Evolutionary conservation across 2,797 vertebrate species (phyloP), one percentile per base, ranked within the genome.

Genomic region (Intellagama lesueurii): DNA sequence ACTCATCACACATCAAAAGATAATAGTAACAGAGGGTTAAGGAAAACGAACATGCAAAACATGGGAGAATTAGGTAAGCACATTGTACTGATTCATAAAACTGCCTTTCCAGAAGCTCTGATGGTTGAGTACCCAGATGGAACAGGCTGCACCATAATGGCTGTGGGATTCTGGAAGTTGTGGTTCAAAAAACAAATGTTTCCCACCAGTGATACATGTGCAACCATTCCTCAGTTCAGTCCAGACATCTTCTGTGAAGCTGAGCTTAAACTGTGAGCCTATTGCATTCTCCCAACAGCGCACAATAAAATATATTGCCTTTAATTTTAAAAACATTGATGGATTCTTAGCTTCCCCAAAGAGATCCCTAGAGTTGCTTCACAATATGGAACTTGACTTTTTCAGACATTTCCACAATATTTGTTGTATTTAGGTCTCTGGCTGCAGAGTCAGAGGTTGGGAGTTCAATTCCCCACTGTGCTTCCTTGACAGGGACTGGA

Each of bases 11-110:
- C 40, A 85, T 79, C 72, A 88, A 88, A 52, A 35, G 44, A 69
- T 69, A 79, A 72, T 44, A 85, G n/a, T 85, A 17, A n/a, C 47
- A 64, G 30, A 26, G 30, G 60, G 19, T 85, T 64, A 85, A 89
- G 14, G 16, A 28, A 79, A 89, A 69, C 16, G 52, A 78, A 81
- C 73, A 87, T n/a, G 24, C 9, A 84, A 47, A 35, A 77, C 22
- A 5, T 16, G 24, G 12, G 40, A 32, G 60, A 83, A 66, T 60
- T 77, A 40, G 81, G 32, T 30, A 40, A 40, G 17, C 69, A 73
- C 28, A 88, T 56, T 78, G 7, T 83, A 32, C 69, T 40, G 22
- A 68, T 77, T 77, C 8, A 52, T 83, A 77, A 32, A 6, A 11
- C 68, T 11, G 6, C 8, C 28, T 30, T 75, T 81, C 30, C 52